Percentiles rank a stretch among this genome's conserved stretches.
phyloP scores from a whole-genome alignment of 2,113 vertebrate genomes.

The Bubo scandiacus region DNA sequence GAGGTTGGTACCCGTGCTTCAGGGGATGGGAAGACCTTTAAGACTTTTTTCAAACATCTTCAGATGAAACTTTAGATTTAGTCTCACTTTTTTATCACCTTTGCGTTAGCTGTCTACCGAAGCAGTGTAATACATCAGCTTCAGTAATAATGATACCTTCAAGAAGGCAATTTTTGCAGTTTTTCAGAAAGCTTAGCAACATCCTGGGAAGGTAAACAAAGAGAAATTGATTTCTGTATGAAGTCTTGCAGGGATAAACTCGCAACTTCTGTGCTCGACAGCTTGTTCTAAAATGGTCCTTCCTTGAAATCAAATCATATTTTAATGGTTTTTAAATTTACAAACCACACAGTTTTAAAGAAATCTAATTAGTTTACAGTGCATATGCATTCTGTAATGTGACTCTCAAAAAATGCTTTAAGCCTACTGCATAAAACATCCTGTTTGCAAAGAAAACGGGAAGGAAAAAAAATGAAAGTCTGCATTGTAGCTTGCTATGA shows the following conservation, averaged over 20 bases:
- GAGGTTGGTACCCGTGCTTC: not conserved
- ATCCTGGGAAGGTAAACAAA: slow-evolving; percentile 37
- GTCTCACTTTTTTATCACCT: not conserved
- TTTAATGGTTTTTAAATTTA: not conserved
- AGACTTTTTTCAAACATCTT: not conserved
- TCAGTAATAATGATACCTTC: not conserved
- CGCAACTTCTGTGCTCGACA: not conserved
- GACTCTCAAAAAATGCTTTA: not conserved
- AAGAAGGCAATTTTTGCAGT: slow-evolving; percentile 9
- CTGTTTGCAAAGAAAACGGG: not conserved
- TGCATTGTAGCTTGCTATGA: not conserved
- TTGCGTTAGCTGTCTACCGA: not conserved
- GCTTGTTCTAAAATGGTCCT: not conserved
- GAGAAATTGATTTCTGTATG: slow-evolving; percentile 5
- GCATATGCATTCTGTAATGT: not conserved
- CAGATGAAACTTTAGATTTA: not conserved
- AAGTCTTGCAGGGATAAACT: slow-evolving; percentile 9
- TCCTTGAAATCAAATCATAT: not conserved
- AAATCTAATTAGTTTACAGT: not conserved
- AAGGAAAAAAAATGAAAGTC: not conserved
- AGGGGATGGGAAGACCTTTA: not conserved
- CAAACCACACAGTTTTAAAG: not conserved
- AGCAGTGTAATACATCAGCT: not conserved
- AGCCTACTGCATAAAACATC: not conserved
- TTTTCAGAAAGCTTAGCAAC: not conserved